Base-by-base conservation (phyloP, 1,140 invertebrate species). In the Drosophila ohnishii region DNA sequence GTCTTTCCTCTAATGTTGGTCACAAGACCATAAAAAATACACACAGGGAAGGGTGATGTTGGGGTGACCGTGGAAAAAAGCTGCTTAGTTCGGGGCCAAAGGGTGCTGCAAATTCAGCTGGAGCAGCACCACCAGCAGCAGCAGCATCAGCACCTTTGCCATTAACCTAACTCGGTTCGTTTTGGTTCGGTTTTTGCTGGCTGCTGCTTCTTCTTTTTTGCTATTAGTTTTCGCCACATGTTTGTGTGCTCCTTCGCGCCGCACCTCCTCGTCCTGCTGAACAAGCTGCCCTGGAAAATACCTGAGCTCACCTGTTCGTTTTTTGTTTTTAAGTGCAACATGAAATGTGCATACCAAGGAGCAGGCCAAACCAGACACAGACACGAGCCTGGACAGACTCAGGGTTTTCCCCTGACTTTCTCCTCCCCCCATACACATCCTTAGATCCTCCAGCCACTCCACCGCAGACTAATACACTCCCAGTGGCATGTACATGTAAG, bases 311-410 rank as follows among this genome's bases (percentile, higher is more conserved):
- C 47, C 55, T 61, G 44, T 40, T 64, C 73, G 45, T 69, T 76
- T 70, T 80, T 84, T 79, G 69, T 86, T 85, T 50, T 79, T 85
- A 85, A 85, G 82, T 85, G 82, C 78, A 87, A 86, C 83, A 87
- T 87, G 83, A 86, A 86, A 87, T 87, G 83, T 87, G 83, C 83
- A 86, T 86, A 86, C 83, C 83, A 87, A 86, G 83, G 48, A 87
- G 77, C 57, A 71, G 66, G 62, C 78, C 78, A 60, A 47, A 37
- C 51, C 53, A 71, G 73, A 75, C 59, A 67, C 40, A 47, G 48
- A 75, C 61, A 42, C 19, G 34, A 30, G 40, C 55, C 44, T 58
- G 72, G 62, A 66, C 73, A 66, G 72, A 75, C 58, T 48, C 22
- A 5, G 30, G 30, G 22, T 16, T 51, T 34, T 56, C 73, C 72